Percentiles rank a stretch among this genome's conserved stretches.
Evolutionary conservation across 2,113 vertebrate genomes (phyloP).

Genomic region (Galemys pyrenaicus): DNA sequence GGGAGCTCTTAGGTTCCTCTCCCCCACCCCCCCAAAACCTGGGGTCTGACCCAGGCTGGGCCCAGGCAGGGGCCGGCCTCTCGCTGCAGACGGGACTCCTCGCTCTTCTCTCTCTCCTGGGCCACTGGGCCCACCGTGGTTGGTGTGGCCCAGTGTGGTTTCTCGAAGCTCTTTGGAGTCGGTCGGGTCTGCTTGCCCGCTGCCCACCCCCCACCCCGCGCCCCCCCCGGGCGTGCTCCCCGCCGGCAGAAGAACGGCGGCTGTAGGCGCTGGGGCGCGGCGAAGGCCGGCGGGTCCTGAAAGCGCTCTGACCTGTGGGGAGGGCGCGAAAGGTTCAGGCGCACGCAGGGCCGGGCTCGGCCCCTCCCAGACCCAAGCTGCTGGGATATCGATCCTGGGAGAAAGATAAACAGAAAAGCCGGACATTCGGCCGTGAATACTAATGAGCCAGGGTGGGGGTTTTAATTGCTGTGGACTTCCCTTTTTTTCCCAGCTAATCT

Average conservation of each 20-base stretch:
- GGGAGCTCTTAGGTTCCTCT: not conserved
- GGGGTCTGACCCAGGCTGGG: not conserved
- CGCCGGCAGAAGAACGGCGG: conserved; percentile 27
- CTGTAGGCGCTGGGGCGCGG: conserved; percentile 79
- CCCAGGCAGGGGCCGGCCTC: not conserved
- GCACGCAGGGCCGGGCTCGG: conserved; percentile 89
- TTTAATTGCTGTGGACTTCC: conserved; percentile 83
- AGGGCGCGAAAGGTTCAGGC: conserved; percentile 92
- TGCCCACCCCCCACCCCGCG: no score
- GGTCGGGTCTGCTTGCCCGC: not conserved
- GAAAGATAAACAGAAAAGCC: conserved; percentile 88
- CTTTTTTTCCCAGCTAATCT: conserved; percentile 44
- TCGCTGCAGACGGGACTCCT: not conserved
- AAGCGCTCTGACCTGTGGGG: conserved; percentile 87
- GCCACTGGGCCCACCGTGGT: conserved; percentile 36
- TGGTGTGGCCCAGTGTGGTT: conserved; percentile 45
- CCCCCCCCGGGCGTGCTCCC: not conserved
- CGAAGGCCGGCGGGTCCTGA: conserved; percentile 71
- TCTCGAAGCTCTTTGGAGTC: conserved; percentile 40
- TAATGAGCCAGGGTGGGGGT: conserved; percentile 79
- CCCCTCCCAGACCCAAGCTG: conserved; percentile 91
- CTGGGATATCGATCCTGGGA: conserved; percentile 92
- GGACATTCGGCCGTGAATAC: conserved; percentile 83
- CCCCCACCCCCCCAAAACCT: not conserved
- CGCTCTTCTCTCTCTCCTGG: not conserved